A percentile compares a stretch with the other conserved stretches of the same genome.
These are phyloP conservation scores for Leptogaster cylindrica DNA, from an alignment of 2,888 invertebrate genomes.

Conservation along the genomic window DNA sequence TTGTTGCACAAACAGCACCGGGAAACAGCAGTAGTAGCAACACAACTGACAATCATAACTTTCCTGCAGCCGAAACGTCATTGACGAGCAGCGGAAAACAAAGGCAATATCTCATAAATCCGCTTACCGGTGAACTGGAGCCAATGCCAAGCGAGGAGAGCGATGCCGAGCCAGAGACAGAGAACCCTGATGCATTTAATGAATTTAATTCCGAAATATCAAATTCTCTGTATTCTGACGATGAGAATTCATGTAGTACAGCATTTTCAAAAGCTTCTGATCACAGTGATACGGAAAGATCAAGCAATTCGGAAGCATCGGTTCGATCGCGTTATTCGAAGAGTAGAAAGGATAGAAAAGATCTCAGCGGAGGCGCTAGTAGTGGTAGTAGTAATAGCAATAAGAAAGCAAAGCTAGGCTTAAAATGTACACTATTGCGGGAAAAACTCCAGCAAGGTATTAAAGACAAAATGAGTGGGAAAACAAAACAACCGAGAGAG, in stretches of 20 bases:
- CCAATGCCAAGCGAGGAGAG: conserved; percentile 75
- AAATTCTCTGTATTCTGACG: conserved; percentile 67
- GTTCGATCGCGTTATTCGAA: conserved; percentile 60
- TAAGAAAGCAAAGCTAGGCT: conserved; percentile 53
- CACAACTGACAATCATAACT: conserved; percentile 1
- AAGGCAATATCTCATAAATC: conserved; percentile 86
- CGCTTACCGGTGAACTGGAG: conserved; percentile 85
- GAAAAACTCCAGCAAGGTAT: conserved; percentile 59
- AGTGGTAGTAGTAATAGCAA: conserved; percentile 21
- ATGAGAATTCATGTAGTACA: conserved; percentile 66
- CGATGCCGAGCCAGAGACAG: conserved; percentile 66
- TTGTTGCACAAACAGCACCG: not conserved
- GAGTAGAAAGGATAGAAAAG: conserved; percentile 39
- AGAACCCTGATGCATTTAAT: conserved; percentile 53
- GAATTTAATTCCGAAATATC: conserved; percentile 61
- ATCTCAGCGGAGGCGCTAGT: conserved; percentile 22
- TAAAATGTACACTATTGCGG: conserved; percentile 52
- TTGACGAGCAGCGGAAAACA: conserved; percentile 67
- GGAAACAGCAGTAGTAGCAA: conserved; percentile 38
- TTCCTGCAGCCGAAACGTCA: conserved; percentile 35
- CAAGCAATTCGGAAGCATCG: conserved; percentile 64
- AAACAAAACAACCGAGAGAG: conserved; percentile 51
- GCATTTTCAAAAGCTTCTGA: conserved; percentile 65
- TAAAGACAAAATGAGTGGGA: conserved; percentile 53
- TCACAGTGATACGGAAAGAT: conserved; percentile 64